Evolutionary conservation across 2,888 invertebrate species (phyloP).

Genomic region (Leuctra nigra): DNA sequence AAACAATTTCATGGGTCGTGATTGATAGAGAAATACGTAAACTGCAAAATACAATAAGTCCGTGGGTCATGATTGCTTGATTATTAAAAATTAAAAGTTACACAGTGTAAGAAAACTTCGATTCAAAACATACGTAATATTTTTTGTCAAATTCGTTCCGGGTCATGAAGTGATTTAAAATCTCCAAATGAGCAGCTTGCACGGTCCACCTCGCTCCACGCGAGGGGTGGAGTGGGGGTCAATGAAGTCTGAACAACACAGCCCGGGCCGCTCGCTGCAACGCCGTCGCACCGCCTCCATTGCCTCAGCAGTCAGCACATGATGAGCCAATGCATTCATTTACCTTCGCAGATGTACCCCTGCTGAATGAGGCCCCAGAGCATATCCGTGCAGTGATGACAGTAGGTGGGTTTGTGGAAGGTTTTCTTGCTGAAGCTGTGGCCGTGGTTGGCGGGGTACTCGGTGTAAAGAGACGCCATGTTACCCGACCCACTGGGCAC

Average conservation of each 20-base stretch:
- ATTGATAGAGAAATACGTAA: no score
- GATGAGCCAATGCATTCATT: conserved; percentile 28
- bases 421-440: conserved; percentile 99
- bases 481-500: conserved; percentile 52
- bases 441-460: conserved; percentile 60
- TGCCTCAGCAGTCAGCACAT: no score
- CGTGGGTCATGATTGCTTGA: no score
- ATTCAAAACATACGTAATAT: no score
- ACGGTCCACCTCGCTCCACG: conserved; percentile 14
- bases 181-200: conserved; percentile 11
- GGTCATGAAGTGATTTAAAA: not conserved
- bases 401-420: conserved; percentile 99
- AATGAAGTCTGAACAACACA: conserved; percentile 20
- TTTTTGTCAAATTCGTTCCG: no score
- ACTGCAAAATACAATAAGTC: no score
- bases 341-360: conserved; percentile 94
- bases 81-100: no score
- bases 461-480: conserved; percentile 49
- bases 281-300: conserved; percentile 11
- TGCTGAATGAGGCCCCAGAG: conserved; percentile 99
- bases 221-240: conserved; percentile 19
- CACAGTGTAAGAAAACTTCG: no score
- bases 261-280: conserved; percentile 20
- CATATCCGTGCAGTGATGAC: conserved; percentile 99
- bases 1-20: no score